These are phyloP conservation scores for Triplophysa rosa DNA, from an alignment of 2,113 vertebrate species.

Conservation along the genomic window DNA sequence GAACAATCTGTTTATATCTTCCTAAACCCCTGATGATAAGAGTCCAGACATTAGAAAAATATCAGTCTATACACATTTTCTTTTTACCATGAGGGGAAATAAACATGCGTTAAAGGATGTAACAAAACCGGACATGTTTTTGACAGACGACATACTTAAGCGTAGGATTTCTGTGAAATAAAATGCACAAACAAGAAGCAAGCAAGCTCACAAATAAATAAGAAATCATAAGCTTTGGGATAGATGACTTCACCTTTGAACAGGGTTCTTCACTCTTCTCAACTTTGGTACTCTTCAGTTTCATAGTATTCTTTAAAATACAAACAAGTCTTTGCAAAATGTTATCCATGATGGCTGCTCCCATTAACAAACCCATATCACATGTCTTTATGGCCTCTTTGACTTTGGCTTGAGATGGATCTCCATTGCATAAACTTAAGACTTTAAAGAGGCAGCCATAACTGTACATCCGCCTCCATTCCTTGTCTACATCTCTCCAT, in stretches of 20 bases:
- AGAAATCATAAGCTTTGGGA: background rate
- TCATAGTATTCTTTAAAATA: conserved; percentile 72
- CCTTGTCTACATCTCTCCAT: conserved; percentile 82
- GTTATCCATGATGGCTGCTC: conserved; percentile 79
- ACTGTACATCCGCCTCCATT: conserved; percentile 84
- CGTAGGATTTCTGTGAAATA: no score
- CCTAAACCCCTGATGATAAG: no score
- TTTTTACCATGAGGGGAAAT: no score
- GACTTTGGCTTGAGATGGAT: conserved; percentile 47
- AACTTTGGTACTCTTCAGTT: conserved; percentile 29
- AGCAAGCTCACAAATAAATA: no score
- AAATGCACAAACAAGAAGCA: no score
- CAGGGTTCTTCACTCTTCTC: conserved; percentile 46
- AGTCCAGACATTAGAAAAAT: no score
- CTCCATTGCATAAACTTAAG: conserved; percentile 70
- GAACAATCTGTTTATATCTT: no score
- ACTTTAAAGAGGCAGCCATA: conserved; percentile 86
- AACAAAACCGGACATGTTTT: no score
- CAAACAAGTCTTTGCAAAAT: conserved; percentile 73
- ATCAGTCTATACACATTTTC: no score
- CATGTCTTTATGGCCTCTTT: conserved; percentile 78
- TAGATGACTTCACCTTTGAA: conserved; percentile 65
- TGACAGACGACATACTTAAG: no score
- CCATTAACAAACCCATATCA: conserved; percentile 91
- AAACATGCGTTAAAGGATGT: no score